phyloP scores from a whole-genome alignment of 2,113 vertebrate species.

The Ahaetulla prasina region DNA sequence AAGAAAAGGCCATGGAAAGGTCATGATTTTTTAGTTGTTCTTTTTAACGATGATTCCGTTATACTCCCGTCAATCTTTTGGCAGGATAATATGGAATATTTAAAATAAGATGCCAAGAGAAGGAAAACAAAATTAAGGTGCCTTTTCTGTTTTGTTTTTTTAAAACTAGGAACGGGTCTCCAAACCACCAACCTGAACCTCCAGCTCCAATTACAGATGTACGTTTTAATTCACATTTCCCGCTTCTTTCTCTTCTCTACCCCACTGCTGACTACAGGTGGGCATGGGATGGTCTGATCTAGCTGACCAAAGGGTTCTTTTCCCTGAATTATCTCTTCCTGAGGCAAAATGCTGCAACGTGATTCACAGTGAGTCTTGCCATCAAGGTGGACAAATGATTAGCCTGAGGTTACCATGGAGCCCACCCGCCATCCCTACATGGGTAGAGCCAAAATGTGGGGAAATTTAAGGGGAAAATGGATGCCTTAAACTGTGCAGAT shows the following conservation, averaged over 20 bases:
- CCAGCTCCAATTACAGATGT: slow-evolving; percentile 72
- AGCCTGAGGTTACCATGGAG: background rate
- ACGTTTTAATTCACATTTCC: slow-evolving; percentile 56
- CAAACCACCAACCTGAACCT: slow-evolving; percentile 77
- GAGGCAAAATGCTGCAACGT: background rate
- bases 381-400: background rate
- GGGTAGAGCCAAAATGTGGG: background rate
- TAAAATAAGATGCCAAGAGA: background rate
- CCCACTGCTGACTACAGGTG: background rate
- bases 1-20: background rate
- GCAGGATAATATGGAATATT: background rate
- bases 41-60: background rate
- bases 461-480: background rate
- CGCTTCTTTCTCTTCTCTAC: background rate
- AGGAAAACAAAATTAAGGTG: background rate
- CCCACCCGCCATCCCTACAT: background rate
- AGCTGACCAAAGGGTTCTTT: background rate
- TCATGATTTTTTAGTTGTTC: background rate
- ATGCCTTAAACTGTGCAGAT: background rate
- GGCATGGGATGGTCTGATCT: background rate
- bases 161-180: slow-evolving; percentile 84
- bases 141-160: slow-evolving; percentile 14
- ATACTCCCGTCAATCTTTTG: background rate
- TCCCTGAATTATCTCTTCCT: background rate
- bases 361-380: background rate